phyloP scores from a whole-genome alignment of 2,888 invertebrate genomes.

The Keiferia lycopersicella region DNA sequence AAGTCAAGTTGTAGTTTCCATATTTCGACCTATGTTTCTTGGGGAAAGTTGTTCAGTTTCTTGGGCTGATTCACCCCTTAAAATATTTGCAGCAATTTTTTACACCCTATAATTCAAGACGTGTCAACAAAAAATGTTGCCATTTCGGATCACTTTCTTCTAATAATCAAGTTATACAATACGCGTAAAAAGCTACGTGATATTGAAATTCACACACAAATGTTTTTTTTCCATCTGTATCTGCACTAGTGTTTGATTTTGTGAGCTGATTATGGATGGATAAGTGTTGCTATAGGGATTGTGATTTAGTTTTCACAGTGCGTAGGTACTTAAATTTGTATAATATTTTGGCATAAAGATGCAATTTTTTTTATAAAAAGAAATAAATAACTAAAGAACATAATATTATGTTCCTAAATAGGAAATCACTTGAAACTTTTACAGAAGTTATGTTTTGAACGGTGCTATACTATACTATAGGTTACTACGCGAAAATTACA shows the following conservation, averaged over 20 bases:
- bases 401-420: background rate
- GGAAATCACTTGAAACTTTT: conserved; percentile 8
- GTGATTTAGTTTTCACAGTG: conserved; percentile 17
- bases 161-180: background rate
- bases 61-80: too few relatives aligned
- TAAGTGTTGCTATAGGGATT: conserved; percentile 1
- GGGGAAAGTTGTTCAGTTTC: too few relatives aligned
- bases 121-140: too few relatives aligned
- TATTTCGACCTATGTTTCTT: too few relatives aligned
- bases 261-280: background rate
- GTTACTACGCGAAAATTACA: too few relatives aligned
- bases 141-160: too few relatives aligned
- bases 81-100: too few relatives aligned
- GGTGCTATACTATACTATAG: background rate
- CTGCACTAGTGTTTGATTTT: background rate
- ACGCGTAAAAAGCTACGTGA: background rate
- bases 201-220: background rate
- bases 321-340: conserved; percentile 19
- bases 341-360: background rate
- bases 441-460: background rate
- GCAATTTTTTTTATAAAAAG: background rate
- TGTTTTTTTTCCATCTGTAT: background rate
- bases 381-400: background rate
- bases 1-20: too few relatives aligned
- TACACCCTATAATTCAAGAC: too few relatives aligned